Percentiles rank a stretch among this genome's conserved stretches.
Evolutionary conservation across 2,113 vertebrate genomes (phyloP).

Genomic region (Puffinus mauretanicus): DNA sequence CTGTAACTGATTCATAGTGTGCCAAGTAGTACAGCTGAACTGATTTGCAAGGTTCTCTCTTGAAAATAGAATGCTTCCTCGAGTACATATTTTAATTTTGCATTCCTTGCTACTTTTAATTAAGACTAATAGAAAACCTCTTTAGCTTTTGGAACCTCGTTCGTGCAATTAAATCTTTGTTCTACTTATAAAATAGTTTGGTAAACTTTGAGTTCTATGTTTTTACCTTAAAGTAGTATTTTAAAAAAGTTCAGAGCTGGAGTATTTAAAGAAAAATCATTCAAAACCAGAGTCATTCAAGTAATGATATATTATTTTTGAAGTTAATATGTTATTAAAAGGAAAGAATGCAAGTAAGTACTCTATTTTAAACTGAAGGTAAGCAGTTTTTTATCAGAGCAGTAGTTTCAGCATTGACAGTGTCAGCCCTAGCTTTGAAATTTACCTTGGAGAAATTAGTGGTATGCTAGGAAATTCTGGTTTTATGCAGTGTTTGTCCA

Average conservation of each 20-base stretch:
- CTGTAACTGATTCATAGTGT: neutral
- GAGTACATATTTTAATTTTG: slow-evolving; percentile 7
- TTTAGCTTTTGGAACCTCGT: neutral
- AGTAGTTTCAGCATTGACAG: neutral
- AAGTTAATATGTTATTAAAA: neutral
- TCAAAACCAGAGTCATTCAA: neutral
- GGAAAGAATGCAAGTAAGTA: neutral
- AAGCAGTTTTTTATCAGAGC: neutral
- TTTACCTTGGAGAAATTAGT: neutral
- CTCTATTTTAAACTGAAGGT: neutral
- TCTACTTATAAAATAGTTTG: neutral
- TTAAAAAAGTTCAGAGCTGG: neutral
- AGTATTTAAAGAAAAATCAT: neutral
- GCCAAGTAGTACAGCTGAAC: slow-evolving; percentile 26
- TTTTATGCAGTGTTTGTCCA: neutral
- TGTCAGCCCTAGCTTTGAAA: neutral
- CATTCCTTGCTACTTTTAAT: slow-evolving; percentile 6
- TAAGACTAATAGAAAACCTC: neutral
- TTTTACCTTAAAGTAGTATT: neutral
- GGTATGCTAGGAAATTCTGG: neutral
- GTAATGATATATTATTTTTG: neutral
- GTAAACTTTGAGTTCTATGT: neutral
- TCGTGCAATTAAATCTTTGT: neutral
- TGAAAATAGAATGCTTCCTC: slow-evolving; percentile 30
- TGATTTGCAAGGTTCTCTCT: slow-evolving; percentile 3